These are phyloP conservation scores for Tribolium madens DNA, from an alignment of 1,140 invertebrate species.

Conservation along the genomic window DNA sequence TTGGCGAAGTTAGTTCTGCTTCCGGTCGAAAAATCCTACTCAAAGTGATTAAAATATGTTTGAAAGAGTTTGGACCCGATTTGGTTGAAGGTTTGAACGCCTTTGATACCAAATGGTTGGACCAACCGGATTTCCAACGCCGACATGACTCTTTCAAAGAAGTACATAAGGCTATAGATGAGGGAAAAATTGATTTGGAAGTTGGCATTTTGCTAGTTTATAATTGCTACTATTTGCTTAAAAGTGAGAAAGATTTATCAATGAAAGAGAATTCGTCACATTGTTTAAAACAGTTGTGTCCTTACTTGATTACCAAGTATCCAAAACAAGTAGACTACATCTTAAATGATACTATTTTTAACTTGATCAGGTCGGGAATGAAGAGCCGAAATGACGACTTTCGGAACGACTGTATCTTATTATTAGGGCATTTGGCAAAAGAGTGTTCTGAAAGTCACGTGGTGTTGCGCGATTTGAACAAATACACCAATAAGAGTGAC, in stretches of 20 bases:
- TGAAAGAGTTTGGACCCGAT: conserved; percentile 57
- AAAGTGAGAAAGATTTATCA: conserved; percentile 84
- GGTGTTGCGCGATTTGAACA: conserved; percentile 79
- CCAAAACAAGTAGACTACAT: conserved; percentile 72
- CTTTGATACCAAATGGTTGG: conserved; percentile 86
- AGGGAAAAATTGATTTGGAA: conserved; percentile 71
- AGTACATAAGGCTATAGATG: conserved; percentile 73
- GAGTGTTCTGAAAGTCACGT: conserved; percentile 79
- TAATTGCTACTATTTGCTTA: conserved; percentile 85
- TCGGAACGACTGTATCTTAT: conserved; percentile 79
- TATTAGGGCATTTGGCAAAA: conserved; percentile 80
- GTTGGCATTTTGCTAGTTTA: conserved; percentile 81
- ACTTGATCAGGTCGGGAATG: conserved; percentile 77
- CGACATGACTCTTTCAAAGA: conserved; percentile 80
- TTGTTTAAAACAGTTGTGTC: conserved; percentile 77
- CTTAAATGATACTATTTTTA: conserved; percentile 79
- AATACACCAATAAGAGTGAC: conserved; percentile 79
- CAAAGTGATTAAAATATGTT: conserved; percentile 66
- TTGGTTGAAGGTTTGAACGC: conserved; percentile 83
- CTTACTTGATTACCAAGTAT: conserved; percentile 70
- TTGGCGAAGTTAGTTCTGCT: conserved; percentile 72
- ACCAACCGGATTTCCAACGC: conserved; percentile 91
- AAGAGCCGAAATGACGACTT: conserved; percentile 72
- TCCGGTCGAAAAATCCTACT: conserved; percentile 76
- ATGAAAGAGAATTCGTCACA: conserved; percentile 82